Percentiles rank a stretch among this genome's conserved stretches.
These are phyloP conservation scores for Neria commutata DNA, from an alignment of 2,888 invertebrate species.

Conservation along the genomic window DNA sequence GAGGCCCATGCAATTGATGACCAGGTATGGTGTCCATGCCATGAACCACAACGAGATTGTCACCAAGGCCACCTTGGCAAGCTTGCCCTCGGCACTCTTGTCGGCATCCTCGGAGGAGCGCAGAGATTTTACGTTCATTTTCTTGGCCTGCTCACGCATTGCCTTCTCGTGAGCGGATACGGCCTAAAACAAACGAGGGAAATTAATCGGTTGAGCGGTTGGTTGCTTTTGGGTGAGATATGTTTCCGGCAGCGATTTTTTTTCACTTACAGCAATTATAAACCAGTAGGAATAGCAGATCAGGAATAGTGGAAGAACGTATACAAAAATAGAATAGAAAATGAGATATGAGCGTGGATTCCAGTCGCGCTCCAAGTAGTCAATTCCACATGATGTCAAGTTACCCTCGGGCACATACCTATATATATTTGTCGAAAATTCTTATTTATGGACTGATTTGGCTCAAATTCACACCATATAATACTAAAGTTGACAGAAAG, in stretches of 20 bases:
- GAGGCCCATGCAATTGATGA: slow-evolving; percentile 81
- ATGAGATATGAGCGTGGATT: slow-evolving; percentile 80
- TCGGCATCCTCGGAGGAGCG: slow-evolving; percentile 64
- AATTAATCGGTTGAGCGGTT: not conserved
- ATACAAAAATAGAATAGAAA: slow-evolving; percentile 78
- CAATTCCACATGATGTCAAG: slow-evolving; percentile 91
- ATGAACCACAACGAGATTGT: slow-evolving; percentile 71
- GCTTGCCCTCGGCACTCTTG: slow-evolving; percentile 65
- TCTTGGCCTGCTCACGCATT: slow-evolving; percentile 69
- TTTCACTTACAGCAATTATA: slow-evolving; percentile 74
- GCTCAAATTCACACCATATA: no score
- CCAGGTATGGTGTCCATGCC: slow-evolving; percentile 83
- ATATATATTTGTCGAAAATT: slow-evolving; percentile 17
- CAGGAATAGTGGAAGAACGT: slow-evolving; percentile 75
- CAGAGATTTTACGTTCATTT: slow-evolving; percentile 70
- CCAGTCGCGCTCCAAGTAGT: slow-evolving; percentile 79
- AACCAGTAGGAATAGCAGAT: slow-evolving; percentile 89
- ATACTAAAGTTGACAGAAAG: no score
- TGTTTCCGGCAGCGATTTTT: not conserved
- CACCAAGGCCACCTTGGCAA: slow-evolving; percentile 68
- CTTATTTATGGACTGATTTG: no score
- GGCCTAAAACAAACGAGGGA: slow-evolving; percentile 28
- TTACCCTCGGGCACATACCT: slow-evolving; percentile 94
- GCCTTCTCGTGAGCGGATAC: slow-evolving; percentile 57
- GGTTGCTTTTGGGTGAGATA: not conserved